Percentiles rank a stretch among this genome's conserved stretches.
Conservation (phyloP, 2,797 vertebrate species). For the Enteromius thamalakanensis region DNA sequence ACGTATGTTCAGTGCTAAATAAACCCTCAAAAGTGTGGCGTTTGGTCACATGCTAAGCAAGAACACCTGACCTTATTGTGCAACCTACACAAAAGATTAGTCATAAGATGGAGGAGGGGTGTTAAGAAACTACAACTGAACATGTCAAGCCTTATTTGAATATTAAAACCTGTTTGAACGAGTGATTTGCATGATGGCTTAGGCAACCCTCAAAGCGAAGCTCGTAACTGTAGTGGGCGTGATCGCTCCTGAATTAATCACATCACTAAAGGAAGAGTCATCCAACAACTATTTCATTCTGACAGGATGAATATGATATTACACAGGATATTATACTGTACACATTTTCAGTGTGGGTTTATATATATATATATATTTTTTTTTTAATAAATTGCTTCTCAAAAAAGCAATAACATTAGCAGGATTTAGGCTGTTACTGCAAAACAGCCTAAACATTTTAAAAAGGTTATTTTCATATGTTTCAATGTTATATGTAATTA, state of each 20-base stretch:
- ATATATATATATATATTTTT: not conserved
- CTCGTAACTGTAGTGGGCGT: constrained; percentile 19
- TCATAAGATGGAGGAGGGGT: not conserved
- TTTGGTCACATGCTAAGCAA: constrained; percentile 13
- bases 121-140: constrained; percentile 5
- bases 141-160: constrained; percentile 62
- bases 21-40: constrained; percentile 15
- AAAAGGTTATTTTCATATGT: not conserved
- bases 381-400: not conserved
- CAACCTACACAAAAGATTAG: constrained; percentile 24
- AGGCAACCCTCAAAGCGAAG: constrained; percentile 35
- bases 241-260: not conserved
- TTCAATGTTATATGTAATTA: not conserved
- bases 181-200: constrained; percentile 69
- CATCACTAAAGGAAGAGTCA: not conserved
- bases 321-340: not conserved
- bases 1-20: not conserved
- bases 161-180: constrained; percentile 71
- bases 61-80: constrained; percentile 34
- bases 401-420: not conserved
- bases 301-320: not conserved
- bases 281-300: constrained; percentile 9
- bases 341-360: not conserved
- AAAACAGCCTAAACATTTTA: not conserved
- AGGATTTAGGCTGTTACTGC: not conserved